These are phyloP conservation scores for Pteruthius melanotis DNA, from an alignment of 2,113 vertebrate species.

Conservation along the genomic window DNA sequence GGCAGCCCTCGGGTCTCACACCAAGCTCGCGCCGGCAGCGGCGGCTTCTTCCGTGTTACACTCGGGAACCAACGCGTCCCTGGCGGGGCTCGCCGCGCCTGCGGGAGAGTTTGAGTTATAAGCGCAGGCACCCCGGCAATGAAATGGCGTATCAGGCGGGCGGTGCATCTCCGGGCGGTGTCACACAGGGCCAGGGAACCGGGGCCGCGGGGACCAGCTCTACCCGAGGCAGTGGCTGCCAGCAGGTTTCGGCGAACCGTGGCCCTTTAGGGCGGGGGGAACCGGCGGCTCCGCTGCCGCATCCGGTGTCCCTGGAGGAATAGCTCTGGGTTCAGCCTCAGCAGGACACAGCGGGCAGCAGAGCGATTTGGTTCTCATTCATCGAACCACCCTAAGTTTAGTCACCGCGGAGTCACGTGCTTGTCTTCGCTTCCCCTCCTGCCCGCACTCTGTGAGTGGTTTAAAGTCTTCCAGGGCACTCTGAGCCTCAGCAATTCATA, in stretches of 20 bases:
- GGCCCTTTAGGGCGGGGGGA: not conserved
- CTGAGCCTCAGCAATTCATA: not conserved
- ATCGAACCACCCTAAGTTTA: not conserved
- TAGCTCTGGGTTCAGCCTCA: not conserved
- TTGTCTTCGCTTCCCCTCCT: not conserved
- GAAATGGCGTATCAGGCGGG: not conserved
- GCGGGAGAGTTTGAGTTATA: accelerated
- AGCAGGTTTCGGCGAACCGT: accelerated
- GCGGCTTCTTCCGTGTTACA: not conserved
- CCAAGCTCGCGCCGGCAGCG: not conserved
- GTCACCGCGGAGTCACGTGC: not conserved
- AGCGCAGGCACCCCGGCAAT: accelerated
- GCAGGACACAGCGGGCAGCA: not conserved
- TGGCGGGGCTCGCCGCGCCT: not conserved
- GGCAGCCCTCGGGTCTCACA: not conserved
- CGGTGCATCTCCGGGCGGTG: not conserved
- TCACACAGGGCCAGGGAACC: not conserved
- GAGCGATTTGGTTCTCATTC: accelerated
- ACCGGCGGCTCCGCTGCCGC: not conserved
- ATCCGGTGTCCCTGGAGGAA: not conserved
- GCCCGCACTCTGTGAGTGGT: not conserved
- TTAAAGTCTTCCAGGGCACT: not conserved
- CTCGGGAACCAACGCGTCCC: not conserved
- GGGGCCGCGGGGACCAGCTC: not conserved
- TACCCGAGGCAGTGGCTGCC: not conserved